A percentile compares a stretch with the other conserved stretches of the same genome.
These are phyloP conservation scores for Syndactyla subalaris DNA, from an alignment of 2,797 vertebrate species.

Conservation along the genomic window DNA sequence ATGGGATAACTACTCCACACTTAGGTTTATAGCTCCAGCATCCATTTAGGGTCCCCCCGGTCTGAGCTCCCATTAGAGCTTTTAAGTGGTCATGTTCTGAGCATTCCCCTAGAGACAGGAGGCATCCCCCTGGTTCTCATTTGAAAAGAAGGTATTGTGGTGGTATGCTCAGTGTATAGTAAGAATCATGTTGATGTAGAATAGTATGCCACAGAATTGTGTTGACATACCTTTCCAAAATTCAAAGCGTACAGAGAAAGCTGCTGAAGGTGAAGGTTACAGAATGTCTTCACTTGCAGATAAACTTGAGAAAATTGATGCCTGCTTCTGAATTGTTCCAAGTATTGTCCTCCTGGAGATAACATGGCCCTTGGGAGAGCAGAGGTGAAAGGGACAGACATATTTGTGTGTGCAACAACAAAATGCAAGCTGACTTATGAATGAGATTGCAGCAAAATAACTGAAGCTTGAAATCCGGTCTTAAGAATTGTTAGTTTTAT, in stretches of 20 bases:
- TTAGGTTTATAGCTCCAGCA: neutral
- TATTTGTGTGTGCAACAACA: neutral
- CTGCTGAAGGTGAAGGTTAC: neutral
- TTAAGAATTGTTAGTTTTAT: neutral
- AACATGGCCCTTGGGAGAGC: neutral
- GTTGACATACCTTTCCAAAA: neutral
- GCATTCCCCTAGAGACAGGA: neutral
- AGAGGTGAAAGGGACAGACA: neutral
- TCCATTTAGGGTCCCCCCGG: neutral
- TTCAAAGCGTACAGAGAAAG: neutral
- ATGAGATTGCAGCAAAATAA: constrained; percentile 11
- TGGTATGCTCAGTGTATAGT: neutral
- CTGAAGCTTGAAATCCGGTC: constrained; percentile 29
- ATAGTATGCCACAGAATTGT: neutral
- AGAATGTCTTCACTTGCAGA: constrained; percentile 28
- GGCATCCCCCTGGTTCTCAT: neutral
- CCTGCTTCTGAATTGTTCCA: constrained; percentile 19
- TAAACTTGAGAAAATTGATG: constrained; percentile 14
- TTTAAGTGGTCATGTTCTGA: neutral
- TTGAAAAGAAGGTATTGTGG: neutral
- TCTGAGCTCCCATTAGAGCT: neutral
- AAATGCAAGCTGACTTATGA: constrained; percentile 5
- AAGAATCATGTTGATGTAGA: neutral
- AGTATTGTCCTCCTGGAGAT: neutral
- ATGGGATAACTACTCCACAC: neutral